phyloP scores from a whole-genome alignment of 2,113 vertebrate genomes.

The Pteronura brasiliensis region DNA sequence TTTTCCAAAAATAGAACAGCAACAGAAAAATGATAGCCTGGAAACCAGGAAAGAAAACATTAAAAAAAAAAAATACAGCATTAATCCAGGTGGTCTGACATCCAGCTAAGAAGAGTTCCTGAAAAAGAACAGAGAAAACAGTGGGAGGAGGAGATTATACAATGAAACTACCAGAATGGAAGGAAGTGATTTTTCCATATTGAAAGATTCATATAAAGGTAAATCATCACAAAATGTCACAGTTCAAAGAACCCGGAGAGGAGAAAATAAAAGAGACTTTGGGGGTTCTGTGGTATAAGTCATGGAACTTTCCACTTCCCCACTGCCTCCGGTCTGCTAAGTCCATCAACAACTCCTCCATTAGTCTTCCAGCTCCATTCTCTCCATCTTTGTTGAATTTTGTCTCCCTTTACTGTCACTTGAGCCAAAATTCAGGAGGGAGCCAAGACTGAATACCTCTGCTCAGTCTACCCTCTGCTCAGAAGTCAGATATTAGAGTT shows the following conservation, averaged over 20 bases:
- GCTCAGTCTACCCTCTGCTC: not conserved
- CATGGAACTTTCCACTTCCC: not conserved
- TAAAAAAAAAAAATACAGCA: not conserved
- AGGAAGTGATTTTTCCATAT: not conserved
- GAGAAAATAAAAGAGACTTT: not conserved
- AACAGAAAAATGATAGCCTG: not conserved
- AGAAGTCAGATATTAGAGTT: not conserved
- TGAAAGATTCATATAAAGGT: not conserved
- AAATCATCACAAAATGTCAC: not conserved
- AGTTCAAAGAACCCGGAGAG: not conserved
- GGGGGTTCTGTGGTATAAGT: not conserved
- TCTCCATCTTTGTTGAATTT: not conserved
- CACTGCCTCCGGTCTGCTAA: not conserved
- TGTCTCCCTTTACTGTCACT: not conserved
- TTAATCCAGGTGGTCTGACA: not conserved
- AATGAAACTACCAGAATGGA: not conserved
- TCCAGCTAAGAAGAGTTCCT: not conserved
- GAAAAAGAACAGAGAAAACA: not conserved
- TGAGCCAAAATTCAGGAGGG: not conserved
- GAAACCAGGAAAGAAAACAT: not conserved
- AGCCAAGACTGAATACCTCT: not conserved
- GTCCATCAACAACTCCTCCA: not conserved
- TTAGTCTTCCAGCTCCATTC: not conserved
- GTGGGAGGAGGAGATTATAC: not conserved
- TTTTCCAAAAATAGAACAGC: not conserved